Percentiles rank a stretch among this genome's conserved stretches.
These are phyloP conservation scores for Micronisus gabar DNA, from an alignment of 2,113 vertebrate species.

Conservation along the genomic window DNA sequence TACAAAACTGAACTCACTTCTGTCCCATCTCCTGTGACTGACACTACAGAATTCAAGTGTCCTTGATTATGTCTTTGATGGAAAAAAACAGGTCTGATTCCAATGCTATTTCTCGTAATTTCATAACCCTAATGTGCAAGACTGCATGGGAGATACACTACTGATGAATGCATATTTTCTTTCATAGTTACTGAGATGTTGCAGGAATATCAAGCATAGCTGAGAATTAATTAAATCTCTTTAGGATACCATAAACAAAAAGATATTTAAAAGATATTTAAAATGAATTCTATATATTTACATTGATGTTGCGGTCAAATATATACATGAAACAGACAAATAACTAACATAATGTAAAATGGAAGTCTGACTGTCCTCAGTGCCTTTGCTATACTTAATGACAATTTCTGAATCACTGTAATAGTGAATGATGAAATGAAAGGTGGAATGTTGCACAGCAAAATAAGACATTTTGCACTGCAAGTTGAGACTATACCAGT, in stretches of 20 bases:
- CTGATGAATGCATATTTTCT: background rate
- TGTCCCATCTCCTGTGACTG: background rate
- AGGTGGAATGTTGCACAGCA: constrained; percentile 50
- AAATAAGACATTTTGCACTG: constrained; percentile 61
- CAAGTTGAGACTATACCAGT: constrained; percentile 51
- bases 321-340: constrained; percentile 1
- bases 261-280: constrained; percentile 37
- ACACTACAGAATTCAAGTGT: background rate
- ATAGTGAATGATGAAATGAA: background rate
- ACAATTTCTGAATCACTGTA: background rate
- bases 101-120: background rate
- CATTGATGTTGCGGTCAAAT: background rate
- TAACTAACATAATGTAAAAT: background rate
- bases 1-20: background rate
- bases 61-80: background rate
- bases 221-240: constrained; percentile 43
- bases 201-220: constrained; percentile 44
- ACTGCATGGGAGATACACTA: background rate
- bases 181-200: constrained; percentile 24
- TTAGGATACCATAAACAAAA: constrained; percentile 50
- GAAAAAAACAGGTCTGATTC: background rate
- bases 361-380: background rate
- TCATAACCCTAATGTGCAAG: background rate
- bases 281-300: constrained; percentile 52
- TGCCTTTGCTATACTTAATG: background rate